phyloP scores from a whole-genome alignment of 2,797 vertebrate genomes.

The Chaunax sp. region DNA sequence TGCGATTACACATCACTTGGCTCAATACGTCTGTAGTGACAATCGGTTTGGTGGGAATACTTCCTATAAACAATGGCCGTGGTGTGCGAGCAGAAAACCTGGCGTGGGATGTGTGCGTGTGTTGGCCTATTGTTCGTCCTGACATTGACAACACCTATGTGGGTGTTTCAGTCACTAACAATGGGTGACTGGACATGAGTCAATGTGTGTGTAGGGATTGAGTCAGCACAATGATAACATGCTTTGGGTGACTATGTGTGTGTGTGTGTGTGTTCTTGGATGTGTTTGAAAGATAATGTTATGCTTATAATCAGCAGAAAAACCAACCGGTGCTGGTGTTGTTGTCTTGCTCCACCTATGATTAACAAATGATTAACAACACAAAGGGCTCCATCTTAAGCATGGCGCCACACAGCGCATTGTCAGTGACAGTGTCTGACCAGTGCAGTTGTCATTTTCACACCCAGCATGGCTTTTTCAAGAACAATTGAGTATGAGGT shows the following conservation, averaged over 20 bases:
- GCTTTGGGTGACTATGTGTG: not conserved
- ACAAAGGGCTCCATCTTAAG: not conserved
- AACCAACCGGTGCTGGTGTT: slow-evolving; percentile 18
- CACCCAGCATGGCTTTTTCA: too few relatives aligned
- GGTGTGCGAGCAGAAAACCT: slow-evolving; percentile 12
- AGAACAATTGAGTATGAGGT: too few relatives aligned
- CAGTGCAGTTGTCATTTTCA: too few relatives aligned
- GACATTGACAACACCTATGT: slow-evolving; percentile 61
- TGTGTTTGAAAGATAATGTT: slow-evolving; percentile 17
- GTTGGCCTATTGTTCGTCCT: slow-evolving; percentile 63
- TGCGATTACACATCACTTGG: not conserved
- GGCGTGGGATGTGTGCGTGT: slow-evolving; percentile 54
- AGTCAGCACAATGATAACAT: too few relatives aligned
- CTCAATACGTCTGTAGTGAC: not conserved
- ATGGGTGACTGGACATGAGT: slow-evolving; percentile 70
- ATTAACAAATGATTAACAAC: slow-evolving; percentile 20
- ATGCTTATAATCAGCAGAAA: slow-evolving; percentile 11
- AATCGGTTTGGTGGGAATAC: slow-evolving; percentile 20
- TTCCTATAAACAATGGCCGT: slow-evolving; percentile 28
- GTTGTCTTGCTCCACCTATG: not conserved
- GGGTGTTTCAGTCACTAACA: slow-evolving; percentile 64
- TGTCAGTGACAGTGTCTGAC: too few relatives aligned
- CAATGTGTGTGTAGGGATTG: slow-evolving; percentile 20
- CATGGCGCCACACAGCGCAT: too few relatives aligned
- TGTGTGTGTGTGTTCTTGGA: not conserved